Conservation (phyloP, 2,113 vertebrate genomes). For the Myotis yumanensis region DNA sequence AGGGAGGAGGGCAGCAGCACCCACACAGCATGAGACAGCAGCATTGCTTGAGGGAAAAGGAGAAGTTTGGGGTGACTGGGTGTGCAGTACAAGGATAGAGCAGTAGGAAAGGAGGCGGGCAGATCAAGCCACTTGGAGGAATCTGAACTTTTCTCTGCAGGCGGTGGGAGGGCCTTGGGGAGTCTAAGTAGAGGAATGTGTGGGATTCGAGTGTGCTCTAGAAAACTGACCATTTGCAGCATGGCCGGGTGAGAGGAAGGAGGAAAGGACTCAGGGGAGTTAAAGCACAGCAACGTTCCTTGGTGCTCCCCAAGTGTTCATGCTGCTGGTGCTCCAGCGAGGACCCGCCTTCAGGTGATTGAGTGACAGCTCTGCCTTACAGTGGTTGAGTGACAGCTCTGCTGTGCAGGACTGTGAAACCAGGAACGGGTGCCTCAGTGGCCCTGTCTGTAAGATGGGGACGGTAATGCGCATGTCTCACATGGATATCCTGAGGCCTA, state of each 20-base stretch:
- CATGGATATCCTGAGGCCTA: accelerated
- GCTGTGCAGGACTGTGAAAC: accelerated
- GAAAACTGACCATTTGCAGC: not conserved
- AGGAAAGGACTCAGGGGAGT: not conserved
- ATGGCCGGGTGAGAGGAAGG: accelerated
- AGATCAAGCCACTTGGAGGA: accelerated
- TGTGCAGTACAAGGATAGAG: accelerated
- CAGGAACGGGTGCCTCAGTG: not conserved
- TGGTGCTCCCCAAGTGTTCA: not conserved
- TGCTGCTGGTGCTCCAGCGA: accelerated
- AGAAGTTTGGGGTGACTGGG: too few relatives aligned
- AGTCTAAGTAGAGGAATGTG: accelerated
- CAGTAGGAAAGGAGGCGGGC: too few relatives aligned
- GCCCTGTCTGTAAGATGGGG: too few relatives aligned
- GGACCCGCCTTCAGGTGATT: not conserved
- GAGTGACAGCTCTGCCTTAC: not conserved
- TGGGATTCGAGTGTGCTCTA: accelerated
- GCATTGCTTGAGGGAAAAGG: accelerated
- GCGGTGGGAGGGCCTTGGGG: accelerated
- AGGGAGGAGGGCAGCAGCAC: not conserved
- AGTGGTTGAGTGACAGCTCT: too few relatives aligned
- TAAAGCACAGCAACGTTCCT: accelerated
- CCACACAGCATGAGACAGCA: not conserved
- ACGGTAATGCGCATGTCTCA: accelerated
- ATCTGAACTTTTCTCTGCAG: accelerated